Evolutionary conservation across 2,888 invertebrate species (phyloP), one percentile per base, ranked within the genome.

Genomic region (Bombylius discolor): DNA sequence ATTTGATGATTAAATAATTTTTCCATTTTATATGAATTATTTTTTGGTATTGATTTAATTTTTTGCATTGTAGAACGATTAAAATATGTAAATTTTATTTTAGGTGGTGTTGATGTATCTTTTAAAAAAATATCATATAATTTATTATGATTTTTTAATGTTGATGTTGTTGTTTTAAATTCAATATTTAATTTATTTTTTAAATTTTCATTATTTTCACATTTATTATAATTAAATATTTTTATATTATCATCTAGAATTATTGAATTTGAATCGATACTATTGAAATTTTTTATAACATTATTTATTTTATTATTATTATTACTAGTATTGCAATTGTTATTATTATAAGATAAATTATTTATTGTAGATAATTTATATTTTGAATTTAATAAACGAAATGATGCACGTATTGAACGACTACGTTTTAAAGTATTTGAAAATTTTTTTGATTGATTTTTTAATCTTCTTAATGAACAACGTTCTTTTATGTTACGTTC

Each of bases 321-420:
- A 9, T 8, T 36, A 36, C 4, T 36, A 6, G 7, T 36, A 4
- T 36, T 1, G 9, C 36, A 1, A 9, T 36, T 36, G 36, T 8
- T 9, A 9, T 36, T 36, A 49, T 66, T 58, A n/a, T 5, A 14
- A 45, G 6, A 45, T 23, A 23, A 1, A 23, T 23, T 23, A 13
- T 13, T 44, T 44, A 56, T 66, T 58, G 68, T 68, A 23, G 72
- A 65, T 51, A 71, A 63, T 64, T 80, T 78, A 75, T 81, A 80
- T 69, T 81, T 81, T 65, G 79, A 78, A 59, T 82, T 80, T 58
- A 86, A 80, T 68, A 82, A 71, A 62, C 84, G 80, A 63, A 86
- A 73, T 62, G 85, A 85, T 63, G 84, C 81, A 65, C 85, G 79
- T 68, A 85, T 83, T 62, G 85, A 84, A 70, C 82, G 79, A 62